A percentile compares a stretch with the other conserved stretches of the same genome.
These are phyloP conservation scores for Ophonus ardosiacus DNA, from an alignment of 2,888 invertebrate species.

Conservation along the genomic window DNA sequence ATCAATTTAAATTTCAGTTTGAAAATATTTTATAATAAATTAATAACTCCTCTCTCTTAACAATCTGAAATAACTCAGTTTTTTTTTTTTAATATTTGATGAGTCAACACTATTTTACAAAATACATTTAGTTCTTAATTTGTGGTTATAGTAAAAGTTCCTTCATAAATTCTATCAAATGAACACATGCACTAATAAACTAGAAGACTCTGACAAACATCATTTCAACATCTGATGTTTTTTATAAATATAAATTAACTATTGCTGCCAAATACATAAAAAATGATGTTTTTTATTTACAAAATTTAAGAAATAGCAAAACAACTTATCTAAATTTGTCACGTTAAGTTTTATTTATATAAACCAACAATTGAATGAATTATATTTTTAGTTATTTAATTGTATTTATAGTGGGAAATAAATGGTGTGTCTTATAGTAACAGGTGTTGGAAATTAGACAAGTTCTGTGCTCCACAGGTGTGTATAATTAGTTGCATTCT, in stretches of 20 bases:
- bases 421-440: slow-evolving; percentile 20
- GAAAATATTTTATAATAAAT: too few relatives aligned
- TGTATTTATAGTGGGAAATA: slow-evolving; percentile 7
- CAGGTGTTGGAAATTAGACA: slow-evolving; percentile 1
- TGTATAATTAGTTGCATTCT: slow-evolving; percentile 19
- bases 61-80: too few relatives aligned
- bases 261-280: slow-evolving; percentile 46
- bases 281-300: slow-evolving; percentile 6
- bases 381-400: slow-evolving; percentile 6
- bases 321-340: slow-evolving; percentile 1
- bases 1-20: too few relatives aligned
- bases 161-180: background rate
- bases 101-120: background rate
- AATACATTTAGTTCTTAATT: background rate
- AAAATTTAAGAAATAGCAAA: slow-evolving; percentile 8
- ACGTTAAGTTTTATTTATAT: slow-evolving; percentile 22
- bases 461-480: background rate
- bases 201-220: slow-evolving; percentile 8
- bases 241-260: slow-evolving; percentile 44
- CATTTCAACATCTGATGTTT: slow-evolving; percentile 27
- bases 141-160: background rate
- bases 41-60: too few relatives aligned
- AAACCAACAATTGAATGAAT: slow-evolving; percentile 51
- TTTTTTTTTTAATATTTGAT: background rate
- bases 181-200: slow-evolving; percentile 5